Conservation (phyloP, 1,140 invertebrate species). For the Brevipalpus yothersi region DNA sequence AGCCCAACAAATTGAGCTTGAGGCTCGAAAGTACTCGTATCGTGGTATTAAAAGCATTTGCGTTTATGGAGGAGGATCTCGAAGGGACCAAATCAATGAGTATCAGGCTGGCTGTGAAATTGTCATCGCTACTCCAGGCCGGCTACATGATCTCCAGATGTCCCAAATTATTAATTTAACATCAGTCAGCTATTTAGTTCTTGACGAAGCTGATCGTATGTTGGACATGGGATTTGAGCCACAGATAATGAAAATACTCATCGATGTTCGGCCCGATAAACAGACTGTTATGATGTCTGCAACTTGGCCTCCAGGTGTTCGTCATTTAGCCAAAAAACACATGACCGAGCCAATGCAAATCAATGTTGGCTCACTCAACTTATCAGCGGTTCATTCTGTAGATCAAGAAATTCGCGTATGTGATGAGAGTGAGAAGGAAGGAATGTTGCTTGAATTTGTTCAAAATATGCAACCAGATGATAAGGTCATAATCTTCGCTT, state of each 20-base stretch:
- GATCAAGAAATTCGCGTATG: slow-evolving; percentile 45
- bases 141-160: slow-evolving; percentile 50
- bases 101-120: slow-evolving; percentile 48
- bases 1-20: slow-evolving; percentile 92
- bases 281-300: slow-evolving; percentile 29
- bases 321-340: slow-evolving; percentile 47
- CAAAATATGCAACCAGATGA: slow-evolving; percentile 36
- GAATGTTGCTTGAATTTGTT: slow-evolving; percentile 28
- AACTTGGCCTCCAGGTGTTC: slow-evolving; percentile 26
- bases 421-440: slow-evolving; percentile 40
- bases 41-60: slow-evolving; percentile 57
- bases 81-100: slow-evolving; percentile 42
- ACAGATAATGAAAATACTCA: slow-evolving; percentile 51
- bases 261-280: slow-evolving; percentile 31
- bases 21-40: slow-evolving; percentile 63
- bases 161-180: slow-evolving; percentile 34
- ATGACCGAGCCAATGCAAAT: slow-evolving; percentile 69
- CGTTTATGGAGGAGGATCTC: slow-evolving; percentile 56
- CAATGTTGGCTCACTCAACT: slow-evolving; percentile 58
- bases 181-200: slow-evolving; percentile 52
- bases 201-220: slow-evolving; percentile 68
- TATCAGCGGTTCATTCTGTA: slow-evolving; percentile 50
- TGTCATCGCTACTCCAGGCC: slow-evolving; percentile 65
- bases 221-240: slow-evolving; percentile 65
- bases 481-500: slow-evolving; percentile 68